Percentiles rank a stretch among this genome's conserved stretches.
These are phyloP conservation scores for Luscinia megarhynchos DNA, from an alignment of 2,797 vertebrate genomes.

Conservation along the genomic window DNA sequence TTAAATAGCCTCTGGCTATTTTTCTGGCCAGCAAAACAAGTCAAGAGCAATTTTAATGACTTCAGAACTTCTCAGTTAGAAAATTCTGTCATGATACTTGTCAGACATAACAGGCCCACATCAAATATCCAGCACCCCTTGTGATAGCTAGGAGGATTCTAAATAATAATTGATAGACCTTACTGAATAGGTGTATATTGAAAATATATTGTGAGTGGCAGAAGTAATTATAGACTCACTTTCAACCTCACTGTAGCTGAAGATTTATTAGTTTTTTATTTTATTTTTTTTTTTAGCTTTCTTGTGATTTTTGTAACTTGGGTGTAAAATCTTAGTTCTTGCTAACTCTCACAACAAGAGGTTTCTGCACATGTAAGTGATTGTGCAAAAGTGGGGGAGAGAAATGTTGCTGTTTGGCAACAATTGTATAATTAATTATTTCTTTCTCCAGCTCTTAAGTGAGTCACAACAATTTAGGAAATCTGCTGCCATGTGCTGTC, in stretches of 20 bases:
- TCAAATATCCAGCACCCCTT: neutral
- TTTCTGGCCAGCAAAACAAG: neutral
- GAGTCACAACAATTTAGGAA: neutral
- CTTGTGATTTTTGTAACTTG: neutral
- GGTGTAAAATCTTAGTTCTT: neutral
- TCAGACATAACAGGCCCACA: neutral
- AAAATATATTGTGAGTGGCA: neutral
- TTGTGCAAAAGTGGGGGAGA: rapidly evolving
- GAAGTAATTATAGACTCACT: neutral
- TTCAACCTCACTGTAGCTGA: rapidly evolving
- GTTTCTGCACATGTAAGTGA: neutral
- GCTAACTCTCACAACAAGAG: neutral
- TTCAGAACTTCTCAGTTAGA: neutral
- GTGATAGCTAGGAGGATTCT: neutral
- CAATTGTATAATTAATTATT: neutral
- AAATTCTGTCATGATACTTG: neutral
- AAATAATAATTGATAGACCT: neutral
- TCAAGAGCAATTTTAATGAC: neutral
- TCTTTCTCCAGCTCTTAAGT: too few relatives aligned
- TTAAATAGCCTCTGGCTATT: neutral
- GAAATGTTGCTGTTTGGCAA: neutral
- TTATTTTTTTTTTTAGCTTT: neutral
- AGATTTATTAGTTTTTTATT: neutral
- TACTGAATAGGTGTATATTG: neutral
- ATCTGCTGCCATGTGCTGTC: neutral